Evolutionary conservation across 2,113 vertebrate genomes (phyloP).

Genomic region (Laticauda laticaudata): DNA sequence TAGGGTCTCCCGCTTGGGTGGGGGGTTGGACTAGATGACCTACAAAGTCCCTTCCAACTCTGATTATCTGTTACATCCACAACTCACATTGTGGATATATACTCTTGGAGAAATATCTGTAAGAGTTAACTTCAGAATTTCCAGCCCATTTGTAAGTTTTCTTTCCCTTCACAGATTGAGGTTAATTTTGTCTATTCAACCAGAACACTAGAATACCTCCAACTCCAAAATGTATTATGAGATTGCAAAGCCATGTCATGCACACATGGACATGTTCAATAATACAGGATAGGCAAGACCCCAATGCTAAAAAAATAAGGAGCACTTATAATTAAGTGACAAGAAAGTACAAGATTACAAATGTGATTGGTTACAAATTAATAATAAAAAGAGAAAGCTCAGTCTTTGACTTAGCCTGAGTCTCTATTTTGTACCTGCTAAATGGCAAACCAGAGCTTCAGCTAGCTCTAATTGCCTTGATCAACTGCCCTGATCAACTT

Average conservation of each 20-base stretch:
- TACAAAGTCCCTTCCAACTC: too few relatives aligned
- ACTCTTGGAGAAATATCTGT: not conserved
- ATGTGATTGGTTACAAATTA: not conserved
- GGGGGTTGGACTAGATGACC: too few relatives aligned
- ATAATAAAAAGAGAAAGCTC: not conserved
- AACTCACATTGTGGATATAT: not conserved
- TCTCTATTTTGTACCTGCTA: not conserved
- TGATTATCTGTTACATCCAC: not conserved
- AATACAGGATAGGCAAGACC: not conserved
- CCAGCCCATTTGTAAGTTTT: not conserved
- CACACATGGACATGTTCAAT: not conserved
- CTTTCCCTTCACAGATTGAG: not conserved
- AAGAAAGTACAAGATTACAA: not conserved
- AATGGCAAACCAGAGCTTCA: not conserved
- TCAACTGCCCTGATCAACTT: not conserved
- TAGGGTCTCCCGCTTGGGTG: too few relatives aligned
- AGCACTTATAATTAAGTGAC: not conserved
- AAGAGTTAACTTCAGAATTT: not conserved
- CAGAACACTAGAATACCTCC: not conserved
- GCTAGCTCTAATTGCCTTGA: not conserved
- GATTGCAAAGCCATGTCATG: not conserved
- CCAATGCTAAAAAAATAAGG: not conserved
- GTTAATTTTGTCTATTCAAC: not conserved
- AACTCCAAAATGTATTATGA: not conserved
- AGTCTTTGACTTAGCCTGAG: not conserved